Percentiles rank a stretch among this genome's conserved stretches.
Evolutionary conservation across 2,797 vertebrate species (phyloP).

Genomic region (Girardinus metallicus): DNA sequence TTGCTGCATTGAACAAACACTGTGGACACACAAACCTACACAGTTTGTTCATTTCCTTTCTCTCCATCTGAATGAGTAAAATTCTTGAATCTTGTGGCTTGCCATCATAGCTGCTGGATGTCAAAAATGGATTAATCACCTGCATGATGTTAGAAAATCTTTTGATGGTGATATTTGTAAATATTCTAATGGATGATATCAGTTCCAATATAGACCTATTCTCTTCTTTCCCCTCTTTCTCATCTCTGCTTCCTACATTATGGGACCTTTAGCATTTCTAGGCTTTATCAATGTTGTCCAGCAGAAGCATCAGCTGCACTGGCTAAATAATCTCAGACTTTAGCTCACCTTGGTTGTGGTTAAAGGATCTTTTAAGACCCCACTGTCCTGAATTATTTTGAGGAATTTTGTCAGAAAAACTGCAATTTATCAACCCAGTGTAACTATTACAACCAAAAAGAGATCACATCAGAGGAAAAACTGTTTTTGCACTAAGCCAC

Average conservation of each 20-base stretch:
- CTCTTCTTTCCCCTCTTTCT: background rate
- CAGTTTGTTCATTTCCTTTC: background rate
- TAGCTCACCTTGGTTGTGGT: background rate
- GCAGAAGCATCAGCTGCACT: background rate
- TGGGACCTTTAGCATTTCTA: background rate
- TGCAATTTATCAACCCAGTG: background rate
- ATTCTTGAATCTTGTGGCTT: background rate
- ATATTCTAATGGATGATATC: background rate
- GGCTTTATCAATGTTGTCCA: background rate
- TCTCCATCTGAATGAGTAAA: background rate
- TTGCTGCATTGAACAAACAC: background rate
- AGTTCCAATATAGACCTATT: background rate
- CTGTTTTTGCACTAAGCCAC: background rate
- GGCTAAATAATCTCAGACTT: background rate
- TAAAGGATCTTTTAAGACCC: slow-evolving; percentile 15
- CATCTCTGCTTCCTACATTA: background rate
- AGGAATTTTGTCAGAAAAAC: background rate
- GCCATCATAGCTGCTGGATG: slow-evolving; percentile 1
- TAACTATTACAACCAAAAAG: background rate
- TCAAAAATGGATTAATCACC: slow-evolving; percentile 34
- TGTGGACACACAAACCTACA: slow-evolving; percentile 3
- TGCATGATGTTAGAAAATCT: background rate
- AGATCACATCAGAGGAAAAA: background rate
- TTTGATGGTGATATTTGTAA: background rate
- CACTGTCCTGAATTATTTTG: background rate